Evolutionary conservation across 2,888 invertebrate genomes (phyloP), one percentile per base, ranked within the genome.

Genomic region (Ernsta delagoae): DNA sequence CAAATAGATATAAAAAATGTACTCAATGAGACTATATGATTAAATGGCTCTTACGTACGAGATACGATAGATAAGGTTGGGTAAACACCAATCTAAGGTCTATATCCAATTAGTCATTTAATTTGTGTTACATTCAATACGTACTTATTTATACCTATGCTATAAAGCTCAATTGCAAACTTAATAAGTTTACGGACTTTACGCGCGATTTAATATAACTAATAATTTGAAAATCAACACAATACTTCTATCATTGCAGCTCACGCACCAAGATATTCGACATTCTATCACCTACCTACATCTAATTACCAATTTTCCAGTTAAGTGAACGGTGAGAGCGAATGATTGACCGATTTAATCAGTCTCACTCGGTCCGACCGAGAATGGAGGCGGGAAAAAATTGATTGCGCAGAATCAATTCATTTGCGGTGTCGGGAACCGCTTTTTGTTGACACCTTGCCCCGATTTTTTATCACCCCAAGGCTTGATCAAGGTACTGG

Each of bases 221-320:
- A 24, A 24, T 24, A 24, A 24, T 24, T 1, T 24, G 24, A 24
- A 24, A 24, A 24, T 24, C 24, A 24, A 1, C 24, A 24, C 24
- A 24, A 24, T 24, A 24, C 24, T 1, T 1, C 1, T 64, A 71
- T 70, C 66, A 63, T 41, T 74, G 77, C 59, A 8, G 54, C 62
- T 59, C 69, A 70, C 65, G 43, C 63, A 43, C 7, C 59, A 24
- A 11, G 45, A 16, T 1, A 9, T 39, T 67, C 59, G 24, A 48
- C 70, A 80, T 83, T 87, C 86, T 90, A 90, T 89, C 89, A 88
- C 88, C 85, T 86, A 48, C 12, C 12, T 50, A 82, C 80, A 85
- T 85, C 86, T 90, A 90, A 91, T 90, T 91, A 89, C 90, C 86
- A 90, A 92, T 92, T 92, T 92, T 92, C 90, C 91, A 89, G 90